Evolutionary conservation across 2,113 vertebrate genomes (phyloP).

Genomic region (Mesocricetus auratus): DNA sequence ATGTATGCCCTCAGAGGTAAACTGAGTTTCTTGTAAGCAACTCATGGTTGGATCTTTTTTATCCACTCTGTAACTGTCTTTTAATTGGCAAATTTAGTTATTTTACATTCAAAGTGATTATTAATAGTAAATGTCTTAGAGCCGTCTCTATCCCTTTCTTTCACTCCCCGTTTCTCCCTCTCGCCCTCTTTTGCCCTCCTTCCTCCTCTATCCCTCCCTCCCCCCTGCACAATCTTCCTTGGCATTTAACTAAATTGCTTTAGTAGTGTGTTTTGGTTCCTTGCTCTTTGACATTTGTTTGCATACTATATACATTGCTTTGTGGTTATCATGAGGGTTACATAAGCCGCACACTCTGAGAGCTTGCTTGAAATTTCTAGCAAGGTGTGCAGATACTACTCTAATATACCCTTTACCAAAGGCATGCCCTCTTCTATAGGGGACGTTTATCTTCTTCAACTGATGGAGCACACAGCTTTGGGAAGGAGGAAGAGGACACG

Average conservation of each 20-base stretch:
- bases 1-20: neutral
- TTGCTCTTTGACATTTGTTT: neutral
- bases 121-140: neutral
- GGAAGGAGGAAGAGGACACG: too few species aligned
- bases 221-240: neutral
- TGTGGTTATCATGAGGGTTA: neutral
- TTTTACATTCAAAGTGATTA: neutral
- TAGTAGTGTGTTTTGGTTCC: neutral
- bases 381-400: neutral
- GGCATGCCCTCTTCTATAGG: neutral
- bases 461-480: neutral
- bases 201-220: too few species aligned
- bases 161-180: too few species aligned
- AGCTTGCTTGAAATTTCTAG: neutral
- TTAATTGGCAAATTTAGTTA: neutral
- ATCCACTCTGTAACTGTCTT: neutral
- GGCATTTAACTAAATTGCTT: neutral
- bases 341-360: neutral
- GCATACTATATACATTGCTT: neutral
- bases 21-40: neutral
- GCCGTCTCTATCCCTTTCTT: too few species aligned
- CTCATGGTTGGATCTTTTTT: neutral
- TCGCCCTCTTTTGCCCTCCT: neutral
- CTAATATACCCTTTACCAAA: neutral
- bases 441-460: neutral